Conservation (phyloP, 2,113 vertebrate species). For the Apaloderma vittatum region DNA sequence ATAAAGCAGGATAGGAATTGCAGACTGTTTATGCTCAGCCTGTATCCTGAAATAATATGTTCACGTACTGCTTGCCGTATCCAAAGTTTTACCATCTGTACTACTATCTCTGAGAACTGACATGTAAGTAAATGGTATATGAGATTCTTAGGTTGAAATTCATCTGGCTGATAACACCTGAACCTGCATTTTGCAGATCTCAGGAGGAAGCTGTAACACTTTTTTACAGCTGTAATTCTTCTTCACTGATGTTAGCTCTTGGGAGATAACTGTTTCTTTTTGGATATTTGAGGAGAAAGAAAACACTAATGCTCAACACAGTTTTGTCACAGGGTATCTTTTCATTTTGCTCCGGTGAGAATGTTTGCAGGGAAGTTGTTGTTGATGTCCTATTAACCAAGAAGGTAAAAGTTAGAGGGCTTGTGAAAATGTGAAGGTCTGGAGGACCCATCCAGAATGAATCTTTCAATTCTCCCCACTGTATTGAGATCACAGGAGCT, state of each 20-base stretch:
- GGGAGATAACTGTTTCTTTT: background rate
- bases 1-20: background rate
- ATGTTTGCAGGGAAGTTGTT: background rate
- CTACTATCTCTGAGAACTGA: background rate
- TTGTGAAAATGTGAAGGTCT: background rate
- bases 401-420: background rate
- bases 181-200: background rate
- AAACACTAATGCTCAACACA: background rate
- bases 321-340: background rate
- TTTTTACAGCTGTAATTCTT: background rate
- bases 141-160: background rate
- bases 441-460: background rate
- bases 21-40: background rate
- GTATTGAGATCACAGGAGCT: background rate
- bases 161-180: background rate
- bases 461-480: background rate
- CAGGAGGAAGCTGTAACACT: fast-evolving
- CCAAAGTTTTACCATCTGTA: background rate
- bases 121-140: background rate
- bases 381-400: background rate
- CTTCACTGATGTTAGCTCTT: background rate
- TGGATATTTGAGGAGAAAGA: background rate
- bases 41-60: background rate
- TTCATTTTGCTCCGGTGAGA: background rate
- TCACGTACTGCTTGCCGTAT: background rate